Base-by-base conservation (phyloP, 2,797 vertebrate species). In the Peromyscus aztecus region DNA sequence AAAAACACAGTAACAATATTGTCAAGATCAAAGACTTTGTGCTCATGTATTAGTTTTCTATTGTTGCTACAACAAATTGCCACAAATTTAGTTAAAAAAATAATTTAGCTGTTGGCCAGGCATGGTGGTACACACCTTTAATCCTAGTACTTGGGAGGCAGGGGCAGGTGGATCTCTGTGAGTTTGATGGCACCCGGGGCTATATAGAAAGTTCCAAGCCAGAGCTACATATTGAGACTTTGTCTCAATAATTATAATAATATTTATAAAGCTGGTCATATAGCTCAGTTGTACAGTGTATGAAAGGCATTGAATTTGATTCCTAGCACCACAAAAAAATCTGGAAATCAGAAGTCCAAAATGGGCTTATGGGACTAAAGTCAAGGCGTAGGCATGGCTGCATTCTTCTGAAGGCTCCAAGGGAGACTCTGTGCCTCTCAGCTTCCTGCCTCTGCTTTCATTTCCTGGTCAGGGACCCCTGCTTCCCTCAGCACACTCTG, bases 31-130 rank as follows among this genome's bases (percentile, higher is more conserved):
- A 85, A 43, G 31, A 17, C 40, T n/a, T 94, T 14, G 4, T 43
- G 55, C 67, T 78, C 37, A 6, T 61, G 61, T 65, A 13, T 63
- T 80, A 10, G 24, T 81, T 91, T 95, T 84, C 46, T 40, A 29
- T 52, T 83, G 46, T 80, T 92, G 52, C 71, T 67, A 46, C 80
- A 80, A 95, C 57, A 63, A 84, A 84, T 81, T 21, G n/a, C 71
- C 75, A 93, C n/a, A 65, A 69, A 88, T 29, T 86, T 85, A 34
- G 59, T 49, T 49, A 84, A 52, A 89, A 80, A 75, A 52, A 83
- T 65, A 86, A 76, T 40, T 80, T 31, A 85, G 27, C 78, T 87
- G 8, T 55, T 80, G 31, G 31, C 49, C 31, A 80, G 77, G 77
- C 49, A 55, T 80, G 49, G 77, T 55, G 31, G 31, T 17, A n/a